Base-by-base conservation (phyloP, 2,113 vertebrate genomes). In the Narcine bancroftii region DNA sequence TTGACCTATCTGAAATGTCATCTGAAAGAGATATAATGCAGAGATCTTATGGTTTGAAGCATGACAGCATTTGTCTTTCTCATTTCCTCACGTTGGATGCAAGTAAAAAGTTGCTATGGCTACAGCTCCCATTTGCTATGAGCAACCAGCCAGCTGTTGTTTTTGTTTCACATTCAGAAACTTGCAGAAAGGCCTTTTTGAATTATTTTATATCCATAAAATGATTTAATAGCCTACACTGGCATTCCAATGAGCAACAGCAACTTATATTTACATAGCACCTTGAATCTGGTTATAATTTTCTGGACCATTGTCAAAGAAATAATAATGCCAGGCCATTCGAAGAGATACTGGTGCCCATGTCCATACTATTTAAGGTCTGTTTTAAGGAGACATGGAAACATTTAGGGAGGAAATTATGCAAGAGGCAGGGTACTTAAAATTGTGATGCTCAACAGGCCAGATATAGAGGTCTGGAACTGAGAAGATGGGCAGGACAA, bases 41-140 rank as follows among this genome's bases (percentile, higher is more conserved):
- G 36, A 75, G 72, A 75, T 75, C n/a, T 75, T 75, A 75, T 75
- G 72, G n/a, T 75, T 75, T 75, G 72, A 75, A 75, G n/a, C 72
- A 75, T 75, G 72, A 75, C 33, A 75, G 72, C 11, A 13, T 10
- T 75, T 75, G n/a, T 19, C 10, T 75, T 39, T 75, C 36, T 17
- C n/a, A 75, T 19, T 75, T 75, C n/a, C 10, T 39, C 72, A 75
- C 72, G 19, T 79, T 79, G 45, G 76, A 50, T 79, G 21, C 76
- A 79, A 79, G 42, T 79, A 47, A 79, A 79, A 77, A 77, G 75
- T 42, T 77, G 75, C 39, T 45, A 77, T 77, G 75, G 75, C 75
- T 42, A 77, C 39, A 42, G 36, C 39, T 77, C 75, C 39, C 36
- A 77, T 77, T 77, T 42, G 39, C 75, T 45, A 21, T 21, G 39